Evolutionary conservation across 2,888 invertebrate genomes (phyloP).

Genomic region (Rhagonycha fulva): DNA sequence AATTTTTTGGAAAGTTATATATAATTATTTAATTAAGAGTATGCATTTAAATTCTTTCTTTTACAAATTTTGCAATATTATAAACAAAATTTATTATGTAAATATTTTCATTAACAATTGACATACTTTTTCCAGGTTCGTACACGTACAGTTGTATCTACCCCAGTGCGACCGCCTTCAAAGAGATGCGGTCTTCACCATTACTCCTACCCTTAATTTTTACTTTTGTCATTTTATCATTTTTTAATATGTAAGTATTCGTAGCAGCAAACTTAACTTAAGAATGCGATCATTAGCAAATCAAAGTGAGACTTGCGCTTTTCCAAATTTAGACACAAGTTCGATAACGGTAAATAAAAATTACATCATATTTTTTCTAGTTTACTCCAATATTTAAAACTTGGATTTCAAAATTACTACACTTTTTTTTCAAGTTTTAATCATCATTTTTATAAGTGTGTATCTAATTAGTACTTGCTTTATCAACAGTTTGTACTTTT

Average conservation of each 20-base stretch:
- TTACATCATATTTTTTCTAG: neutral
- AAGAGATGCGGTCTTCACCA: constrained; percentile 28
- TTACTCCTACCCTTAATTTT: constrained; percentile 18
- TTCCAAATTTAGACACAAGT: neutral
- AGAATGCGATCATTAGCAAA: neutral
- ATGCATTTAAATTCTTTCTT: neutral
- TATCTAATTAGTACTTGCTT: neutral
- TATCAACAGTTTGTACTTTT: neutral
- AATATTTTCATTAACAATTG: neutral
- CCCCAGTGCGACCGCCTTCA: constrained; percentile 17
- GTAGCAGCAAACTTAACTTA: neutral
- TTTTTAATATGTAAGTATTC: constrained; percentile 21
- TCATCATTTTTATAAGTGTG: neutral
- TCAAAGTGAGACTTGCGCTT: neutral
- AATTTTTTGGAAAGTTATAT: constrained; percentile 9
- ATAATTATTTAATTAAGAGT: neutral
- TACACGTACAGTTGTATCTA: constrained; percentile 5
- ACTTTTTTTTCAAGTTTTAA: neutral
- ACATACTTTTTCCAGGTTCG: constrained; percentile 10
- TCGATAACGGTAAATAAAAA: neutral
- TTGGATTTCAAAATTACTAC: neutral
- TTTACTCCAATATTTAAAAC: neutral
- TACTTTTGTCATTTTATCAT: constrained; percentile 11
- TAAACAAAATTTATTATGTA: neutral
- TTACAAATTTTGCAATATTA: neutral